Percentiles rank a stretch among this genome's conserved stretches.
phyloP scores from a whole-genome alignment of 2,888 invertebrate genomes.

The Trissoscelio sp. region DNA sequence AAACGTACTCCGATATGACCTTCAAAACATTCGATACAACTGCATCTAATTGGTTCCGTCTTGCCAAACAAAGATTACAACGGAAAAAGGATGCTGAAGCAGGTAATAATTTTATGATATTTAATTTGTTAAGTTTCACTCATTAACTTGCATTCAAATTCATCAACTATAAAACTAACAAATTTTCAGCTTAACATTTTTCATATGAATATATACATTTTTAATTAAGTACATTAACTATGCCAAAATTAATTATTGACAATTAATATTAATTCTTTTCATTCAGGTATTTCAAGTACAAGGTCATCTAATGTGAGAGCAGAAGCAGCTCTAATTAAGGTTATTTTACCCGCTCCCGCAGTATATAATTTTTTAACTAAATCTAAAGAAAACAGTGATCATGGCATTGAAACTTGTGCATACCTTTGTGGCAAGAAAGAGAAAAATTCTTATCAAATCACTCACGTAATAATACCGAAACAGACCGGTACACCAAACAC shows the following conservation, averaged over 20 bases:
- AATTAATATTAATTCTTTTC: not conserved
- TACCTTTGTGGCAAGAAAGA: slow-evolving; percentile 19
- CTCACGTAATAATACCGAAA: slow-evolving; percentile 13
- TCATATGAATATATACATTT: not conserved
- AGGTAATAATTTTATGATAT: slow-evolving; percentile 8
- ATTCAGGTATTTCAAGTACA: not conserved
- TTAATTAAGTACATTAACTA: not conserved
- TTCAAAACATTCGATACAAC: not conserved
- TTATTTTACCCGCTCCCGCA: slow-evolving; percentile 2
- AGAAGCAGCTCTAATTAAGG: slow-evolving; percentile 2
- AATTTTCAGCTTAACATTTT: not conserved
- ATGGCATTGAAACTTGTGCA: slow-evolving; percentile 8
- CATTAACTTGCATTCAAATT: not conserved
- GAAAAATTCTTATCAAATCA: not conserved
- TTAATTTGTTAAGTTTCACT: slow-evolving; percentile 1
- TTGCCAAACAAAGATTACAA: slow-evolving; percentile 16
- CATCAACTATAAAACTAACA: not conserved
- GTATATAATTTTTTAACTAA: slow-evolving; percentile 21
- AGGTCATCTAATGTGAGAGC: not conserved
- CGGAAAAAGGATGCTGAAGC: slow-evolving; percentile 3
- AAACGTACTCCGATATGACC: not conserved
- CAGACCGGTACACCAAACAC: slow-evolving; percentile 8
- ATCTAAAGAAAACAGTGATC: not conserved
- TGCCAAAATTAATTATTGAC: not conserved
- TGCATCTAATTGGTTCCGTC: slow-evolving; percentile 2